Base-by-base conservation (phyloP, 2,888 invertebrate genomes). In the Apotomis betuletana region DNA sequence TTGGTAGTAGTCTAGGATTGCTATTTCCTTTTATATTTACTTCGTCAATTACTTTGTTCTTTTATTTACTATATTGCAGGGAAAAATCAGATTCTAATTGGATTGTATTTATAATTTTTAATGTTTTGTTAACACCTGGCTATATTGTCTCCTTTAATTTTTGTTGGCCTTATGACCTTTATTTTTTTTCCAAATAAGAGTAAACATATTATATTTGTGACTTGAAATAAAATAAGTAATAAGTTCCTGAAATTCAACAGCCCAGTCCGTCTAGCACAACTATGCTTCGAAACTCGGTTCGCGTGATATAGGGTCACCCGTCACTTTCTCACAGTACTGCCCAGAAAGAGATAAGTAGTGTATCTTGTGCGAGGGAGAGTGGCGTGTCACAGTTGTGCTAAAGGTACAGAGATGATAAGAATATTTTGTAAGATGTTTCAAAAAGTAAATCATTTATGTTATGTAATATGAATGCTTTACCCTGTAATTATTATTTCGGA, bases 161-260 rank as follows among this genome's bases (percentile, higher is more conserved):
- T 1, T 97, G 98, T 3, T 59, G 67, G 51, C 49, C 10, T 49
- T 8, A 49, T 10, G 49, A 49, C 13, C 2, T 51, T 59, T 9
- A 51, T 67, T 4, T 59, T 59, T 49, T 67, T 67, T 59, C 58
- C 57, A 49, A 58, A 51, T 67, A 58, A 67, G 67, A 41, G 27
- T 46, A 58, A 58, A 49, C 15, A 57, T 58, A 44, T 63, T 63
- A 64, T 63, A 58, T 51, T 52, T 64, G 15, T n/a, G 41, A 59
- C n/a, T 51, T 67, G 49, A 52, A 57, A 64, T 70, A 62, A 52
- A 57, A 52, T 70, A 62, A 64, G 57, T 27, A 52, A 41, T 63
- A 51, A 61, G 49, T 67, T 62, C 13, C 61, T 55, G 49, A 46
- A 58, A 57, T 36, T 5, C 5, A 52, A 55, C 49, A 67, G 27